Base-by-base conservation (phyloP, 1,140 invertebrate species). In the Armadillidium nasatum region DNA sequence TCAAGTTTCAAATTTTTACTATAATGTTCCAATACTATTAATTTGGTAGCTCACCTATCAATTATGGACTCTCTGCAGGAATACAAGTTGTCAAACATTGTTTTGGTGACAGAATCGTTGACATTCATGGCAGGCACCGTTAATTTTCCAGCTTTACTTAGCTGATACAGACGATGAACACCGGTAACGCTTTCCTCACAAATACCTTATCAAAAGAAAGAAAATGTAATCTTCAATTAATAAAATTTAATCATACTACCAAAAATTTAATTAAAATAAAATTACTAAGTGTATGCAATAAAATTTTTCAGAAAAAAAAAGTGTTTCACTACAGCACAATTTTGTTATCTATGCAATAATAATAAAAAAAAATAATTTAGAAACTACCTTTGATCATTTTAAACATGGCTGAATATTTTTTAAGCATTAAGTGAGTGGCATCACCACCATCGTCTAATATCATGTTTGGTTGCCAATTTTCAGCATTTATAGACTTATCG, bases 121-220 rank as follows among this genome's bases (percentile, higher is more conserved):
- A 99, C 95, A 86, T 99, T 99, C 94, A 99, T 98, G 1, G 97
- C 96, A 2, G 96, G 96, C n/a, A 98, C 94, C 15, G 92, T 92
- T 54, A 99, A 86, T 86, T 97, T 97, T 72, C 93, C 93, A 33
- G 93, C 92, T 86, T 97, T 97, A 19, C 94, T 96, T 44, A 98
- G 87, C 86, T 99, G 96, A 85, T 98, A 98, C 19, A 98, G 87
- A 81, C 96, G 89, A 86, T 99, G 97, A 21, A 98, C 96, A 66
- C 97, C 96, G 0, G 97, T 98, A 15, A 97, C 95, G 84, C 94
- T 97, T 86, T 99, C 97, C 86, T 99, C 97, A 2, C 98, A 96
- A 83, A 99, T 97, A 77, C 95, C 94, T 92, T 82, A 33, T 33
- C 33, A 33, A 50, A 85, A 83, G 73, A 77, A 71, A 81, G 79